Evolutionary conservation across 2,888 invertebrate genomes (phyloP).

Genomic region (Apotomis turbidana): DNA sequence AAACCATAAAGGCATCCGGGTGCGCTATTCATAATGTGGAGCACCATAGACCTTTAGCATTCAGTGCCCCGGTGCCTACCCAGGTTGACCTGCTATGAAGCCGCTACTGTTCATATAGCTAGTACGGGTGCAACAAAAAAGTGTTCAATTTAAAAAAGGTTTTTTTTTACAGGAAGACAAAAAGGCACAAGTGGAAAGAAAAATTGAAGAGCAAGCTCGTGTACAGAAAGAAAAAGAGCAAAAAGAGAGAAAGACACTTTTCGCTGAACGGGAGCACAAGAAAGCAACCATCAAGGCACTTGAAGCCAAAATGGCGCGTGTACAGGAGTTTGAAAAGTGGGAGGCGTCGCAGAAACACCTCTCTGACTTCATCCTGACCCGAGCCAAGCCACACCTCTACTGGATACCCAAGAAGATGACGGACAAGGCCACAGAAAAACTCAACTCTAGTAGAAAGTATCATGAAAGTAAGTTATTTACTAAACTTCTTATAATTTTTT

Average conservation of each 20-base stretch:
- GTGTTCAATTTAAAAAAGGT: no score
- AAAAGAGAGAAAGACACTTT: slow-evolving; percentile 92
- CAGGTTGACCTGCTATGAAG: no score
- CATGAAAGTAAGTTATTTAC: slow-evolving; percentile 84
- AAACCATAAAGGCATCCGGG: no score
- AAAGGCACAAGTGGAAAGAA: slow-evolving; percentile 93
- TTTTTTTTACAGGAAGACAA: slow-evolving; percentile 70
- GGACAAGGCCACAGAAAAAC: slow-evolving; percentile 86
- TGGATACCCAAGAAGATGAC: slow-evolving; percentile 93
- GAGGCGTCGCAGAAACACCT: slow-evolving; percentile 89
- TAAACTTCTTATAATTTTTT: background rate
- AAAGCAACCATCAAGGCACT: slow-evolving; percentile 94
- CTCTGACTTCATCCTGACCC: slow-evolving; percentile 93
- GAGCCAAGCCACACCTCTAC: slow-evolving; percentile 93
- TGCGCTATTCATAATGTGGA: no score
- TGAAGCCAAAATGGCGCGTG: slow-evolving; percentile 94
- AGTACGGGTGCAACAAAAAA: no score
- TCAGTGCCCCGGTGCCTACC: no score
- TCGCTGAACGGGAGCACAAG: slow-evolving; percentile 93
- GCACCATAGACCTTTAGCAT: no score
- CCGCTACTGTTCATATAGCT: no score
- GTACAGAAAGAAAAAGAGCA: slow-evolving; percentile 92
- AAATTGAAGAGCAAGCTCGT: slow-evolving; percentile 95
- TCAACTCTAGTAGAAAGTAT: slow-evolving; percentile 85
- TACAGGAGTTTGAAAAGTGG: slow-evolving; percentile 95